Evolutionary conservation across 2,888 invertebrate species (phyloP).

Genomic region (Drosophila anomelani): DNA sequence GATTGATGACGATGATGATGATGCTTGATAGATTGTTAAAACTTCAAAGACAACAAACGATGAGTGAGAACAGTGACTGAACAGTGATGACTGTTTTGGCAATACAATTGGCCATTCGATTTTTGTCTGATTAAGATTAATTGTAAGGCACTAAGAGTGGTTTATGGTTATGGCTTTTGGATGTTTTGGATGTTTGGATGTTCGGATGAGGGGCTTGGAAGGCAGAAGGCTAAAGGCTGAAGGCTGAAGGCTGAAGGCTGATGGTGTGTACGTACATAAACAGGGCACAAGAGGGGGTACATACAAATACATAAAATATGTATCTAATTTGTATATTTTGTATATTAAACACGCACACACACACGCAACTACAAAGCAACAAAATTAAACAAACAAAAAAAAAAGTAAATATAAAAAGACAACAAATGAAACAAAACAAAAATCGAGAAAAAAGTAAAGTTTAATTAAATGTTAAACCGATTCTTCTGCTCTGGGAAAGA

Average conservation of each 20-base stretch:
- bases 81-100: slow-evolving; percentile 63
- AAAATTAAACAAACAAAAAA: neutral
- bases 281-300: slow-evolving; percentile 21
- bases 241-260: slow-evolving; percentile 11
- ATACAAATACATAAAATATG: slow-evolving; percentile 11
- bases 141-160: slow-evolving; percentile 17
- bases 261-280: slow-evolving; percentile 40
- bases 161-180: slow-evolving; percentile 10
- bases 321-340: slow-evolving; percentile 12
- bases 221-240: neutral
- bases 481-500: slow-evolving; percentile 7
- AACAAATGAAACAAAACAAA: neutral
- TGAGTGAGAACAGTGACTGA: slow-evolving; percentile 68
- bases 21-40: slow-evolving; percentile 69
- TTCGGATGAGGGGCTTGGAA: slow-evolving; percentile 15
- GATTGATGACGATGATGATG: slow-evolving; percentile 41
- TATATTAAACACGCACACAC: slow-evolving; percentile 28
- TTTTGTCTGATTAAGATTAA: slow-evolving; percentile 34
- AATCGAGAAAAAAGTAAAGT: neutral
- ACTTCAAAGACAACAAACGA: slow-evolving; percentile 79
- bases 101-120: slow-evolving; percentile 46
- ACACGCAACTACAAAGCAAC: slow-evolving; percentile 37
- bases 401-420: neutral
- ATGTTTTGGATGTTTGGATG: slow-evolving; percentile 6
- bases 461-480: slow-evolving; percentile 23